These are phyloP conservation scores for Drosophila fulvimacula DNA, from an alignment of 2,888 invertebrate species.

Conservation along the genomic window DNA sequence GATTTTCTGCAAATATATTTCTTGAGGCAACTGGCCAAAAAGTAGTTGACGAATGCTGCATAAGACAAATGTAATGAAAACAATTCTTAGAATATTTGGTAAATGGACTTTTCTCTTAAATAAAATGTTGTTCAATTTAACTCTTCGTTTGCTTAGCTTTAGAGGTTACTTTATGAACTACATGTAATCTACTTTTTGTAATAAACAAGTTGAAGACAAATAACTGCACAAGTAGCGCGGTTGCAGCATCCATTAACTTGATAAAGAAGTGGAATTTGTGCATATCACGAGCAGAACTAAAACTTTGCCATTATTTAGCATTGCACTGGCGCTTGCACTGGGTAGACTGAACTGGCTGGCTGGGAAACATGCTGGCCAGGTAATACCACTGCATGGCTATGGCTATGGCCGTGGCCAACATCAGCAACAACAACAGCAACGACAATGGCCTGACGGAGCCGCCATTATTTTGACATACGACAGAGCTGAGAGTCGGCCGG, in stretches of 20 bases:
- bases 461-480: constrained; percentile 76
- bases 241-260: constrained; percentile 30
- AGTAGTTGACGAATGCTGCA: not conserved
- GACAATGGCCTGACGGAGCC: constrained; percentile 57
- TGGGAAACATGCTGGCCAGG: constrained; percentile 26
- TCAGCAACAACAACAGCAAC: constrained; percentile 21
- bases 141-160: not conserved
- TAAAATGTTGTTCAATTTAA: no score
- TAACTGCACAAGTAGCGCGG: not conserved
- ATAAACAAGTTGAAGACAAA: not conserved
- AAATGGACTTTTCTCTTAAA: no score
- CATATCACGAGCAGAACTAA: constrained; percentile 22
- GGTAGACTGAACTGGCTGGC: constrained; percentile 24
- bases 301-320: constrained; percentile 34
- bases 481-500: constrained; percentile 42
- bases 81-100: no score
- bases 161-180: not conserved
- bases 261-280: constrained; percentile 36
- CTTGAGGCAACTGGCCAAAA: not conserved
- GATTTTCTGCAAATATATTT: not conserved
- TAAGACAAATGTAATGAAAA: not conserved
- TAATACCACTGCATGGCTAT: constrained; percentile 36
- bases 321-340: constrained; percentile 39
- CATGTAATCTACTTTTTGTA: not conserved
- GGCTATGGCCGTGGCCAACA: constrained; percentile 33